Base-by-base conservation (phyloP, 2,888 invertebrate genomes). In the Hofmannophila pseudospretella region DNA sequence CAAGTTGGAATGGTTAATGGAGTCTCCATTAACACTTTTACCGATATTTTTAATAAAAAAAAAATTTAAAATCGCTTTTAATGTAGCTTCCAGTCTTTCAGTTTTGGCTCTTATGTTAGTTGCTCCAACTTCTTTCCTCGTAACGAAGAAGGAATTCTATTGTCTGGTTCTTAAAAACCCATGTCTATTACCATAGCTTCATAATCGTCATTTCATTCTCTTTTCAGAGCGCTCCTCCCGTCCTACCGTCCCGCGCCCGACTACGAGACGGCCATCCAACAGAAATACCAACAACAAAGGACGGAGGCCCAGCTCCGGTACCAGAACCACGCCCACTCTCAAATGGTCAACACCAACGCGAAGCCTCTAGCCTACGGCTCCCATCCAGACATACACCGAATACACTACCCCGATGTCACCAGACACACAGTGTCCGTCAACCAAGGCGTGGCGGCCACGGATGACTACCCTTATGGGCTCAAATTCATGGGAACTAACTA, bases 221-320 rank as follows among this genome's bases (percentile, higher is more conserved):
- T n/a, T 31, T 34, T 85, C 51, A 91, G 94, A 57, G 92, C 93
- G 9, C 88, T 95, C 46, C 72, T 95, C n/a, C 95, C 96, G 0
- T 92, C 93, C 0, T 96, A 96, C 70, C 90, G 97, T 2, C 95
- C 95, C 0, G 96, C 97, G 1, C 98, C 98, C 0, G 97, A 97
- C 79, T 98, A 98, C 74, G 97, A 97, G 67, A 96, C 96, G 0
- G 97, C 97, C 8, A 89, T 98, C 42, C 94, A 95, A 67, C 93
- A 95, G 58, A 96, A 96, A 67, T 94, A 94, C 73, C 88, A 90
- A 32, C 89, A 86, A 25, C 80, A 80, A 23, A 44, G 80, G 5
- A 57, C 78, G 0, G 78, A 84, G 30, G 76, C 80, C 0, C 74
- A 78, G 39, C 64, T 81, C 0, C 73, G 85, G 0, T 85, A 76